A percentile compares a stretch with the other conserved stretches of the same genome.
These are phyloP conservation scores for Phocoena sinus DNA, from an alignment of 2,113 vertebrate genomes.

Conservation along the genomic window DNA sequence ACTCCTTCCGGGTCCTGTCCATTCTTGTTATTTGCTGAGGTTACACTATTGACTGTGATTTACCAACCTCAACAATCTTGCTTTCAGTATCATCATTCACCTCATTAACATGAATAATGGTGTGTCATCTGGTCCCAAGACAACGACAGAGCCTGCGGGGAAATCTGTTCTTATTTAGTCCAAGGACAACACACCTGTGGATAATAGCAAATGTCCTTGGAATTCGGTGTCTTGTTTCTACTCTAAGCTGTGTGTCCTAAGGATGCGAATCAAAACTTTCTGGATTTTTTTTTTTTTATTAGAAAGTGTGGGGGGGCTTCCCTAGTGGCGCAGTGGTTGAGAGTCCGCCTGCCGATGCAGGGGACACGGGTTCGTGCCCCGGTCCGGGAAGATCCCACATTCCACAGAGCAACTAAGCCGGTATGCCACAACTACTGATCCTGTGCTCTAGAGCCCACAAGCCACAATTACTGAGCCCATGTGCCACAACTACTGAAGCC, in stretches of 20 bases:
- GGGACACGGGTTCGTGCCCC: no score
- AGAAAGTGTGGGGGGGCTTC: no score
- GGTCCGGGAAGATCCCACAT: no score
- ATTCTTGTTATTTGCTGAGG: conserved; percentile 9
- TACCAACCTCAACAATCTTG: conserved; percentile 43
- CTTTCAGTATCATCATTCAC: conserved; percentile 27
- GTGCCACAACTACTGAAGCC: no score
- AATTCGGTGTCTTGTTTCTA: background rate
- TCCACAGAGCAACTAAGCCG: no score
- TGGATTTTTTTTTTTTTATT: background rate
- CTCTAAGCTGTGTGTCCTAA: background rate
- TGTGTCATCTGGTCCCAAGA: background rate
- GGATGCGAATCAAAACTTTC: background rate
- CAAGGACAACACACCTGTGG: background rate
- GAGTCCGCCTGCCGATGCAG: no score
- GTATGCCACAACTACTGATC: no score
- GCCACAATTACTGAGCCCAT: no score
- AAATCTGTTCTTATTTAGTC: background rate
- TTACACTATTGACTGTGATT: background rate
- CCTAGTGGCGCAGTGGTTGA: no score
- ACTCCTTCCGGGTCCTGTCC: conserved; percentile 43
- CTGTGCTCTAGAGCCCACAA: no score
- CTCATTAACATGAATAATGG: conserved; percentile 43
- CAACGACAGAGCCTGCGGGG: background rate
- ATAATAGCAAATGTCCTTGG: accelerated